Conservation (phyloP, 2,888 invertebrate species). For the Acanthosepion lycidas region DNA sequence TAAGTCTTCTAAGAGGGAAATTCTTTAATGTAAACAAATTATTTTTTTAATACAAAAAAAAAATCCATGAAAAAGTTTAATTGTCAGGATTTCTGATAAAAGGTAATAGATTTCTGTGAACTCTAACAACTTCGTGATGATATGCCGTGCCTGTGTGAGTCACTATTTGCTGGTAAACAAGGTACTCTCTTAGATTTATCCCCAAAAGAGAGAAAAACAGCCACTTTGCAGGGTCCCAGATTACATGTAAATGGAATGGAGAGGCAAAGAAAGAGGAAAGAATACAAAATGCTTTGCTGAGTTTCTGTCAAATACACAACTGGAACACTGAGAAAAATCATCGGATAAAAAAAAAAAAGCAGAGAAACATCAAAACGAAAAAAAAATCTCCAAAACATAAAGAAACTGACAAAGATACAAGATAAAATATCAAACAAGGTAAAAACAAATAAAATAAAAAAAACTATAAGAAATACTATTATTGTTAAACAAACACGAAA, state of each 20-base stretch:
- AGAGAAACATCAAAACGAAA: no score
- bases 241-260: neutral
- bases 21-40: slow-evolving; percentile 12
- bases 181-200: neutral
- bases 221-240: slow-evolving; percentile 22
- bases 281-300: slow-evolving; percentile 21
- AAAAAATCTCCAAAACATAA: neutral
- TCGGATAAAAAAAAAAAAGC: neutral
- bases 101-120: neutral
- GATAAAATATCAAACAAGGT: neutral
- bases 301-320: neutral
- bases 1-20: neutral
- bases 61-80: neutral
- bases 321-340: neutral
- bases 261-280: neutral
- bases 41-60: neutral
- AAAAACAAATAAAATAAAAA: neutral
- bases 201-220: slow-evolving; percentile 12
- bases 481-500: neutral
- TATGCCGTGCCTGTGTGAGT: neutral
- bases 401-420: neutral
- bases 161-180: slow-evolving; percentile 23
- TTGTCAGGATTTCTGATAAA: slow-evolving; percentile 24
- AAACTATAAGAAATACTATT: no score
- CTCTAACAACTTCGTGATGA: neutral